A percentile compares a stretch with the other conserved stretches of the same genome.
These are phyloP conservation scores for Yoshiicerus persimilis DNA, from an alignment of 1,140 invertebrate species.

Conservation along the genomic window DNA sequence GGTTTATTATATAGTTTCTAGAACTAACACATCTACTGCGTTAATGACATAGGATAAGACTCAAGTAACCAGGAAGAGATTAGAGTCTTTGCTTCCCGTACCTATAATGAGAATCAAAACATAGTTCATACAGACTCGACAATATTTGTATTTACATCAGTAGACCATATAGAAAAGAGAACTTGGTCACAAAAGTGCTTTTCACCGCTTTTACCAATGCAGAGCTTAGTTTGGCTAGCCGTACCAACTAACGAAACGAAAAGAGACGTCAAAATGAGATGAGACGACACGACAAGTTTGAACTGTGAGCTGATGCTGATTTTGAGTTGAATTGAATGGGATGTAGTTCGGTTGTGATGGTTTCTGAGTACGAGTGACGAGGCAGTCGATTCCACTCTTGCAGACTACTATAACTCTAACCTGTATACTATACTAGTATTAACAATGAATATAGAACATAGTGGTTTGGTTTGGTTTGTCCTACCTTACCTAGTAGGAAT, in stretches of 20 bases:
- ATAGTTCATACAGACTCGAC: no score
- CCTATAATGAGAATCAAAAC: no score
- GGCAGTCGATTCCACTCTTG: not conserved
- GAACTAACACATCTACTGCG: not conserved
- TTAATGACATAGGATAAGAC: not conserved
- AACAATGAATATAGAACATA: not conserved
- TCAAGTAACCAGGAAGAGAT: not conserved
- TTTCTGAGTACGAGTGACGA: not conserved
- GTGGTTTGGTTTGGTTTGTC: no score
- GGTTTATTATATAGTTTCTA: no score
- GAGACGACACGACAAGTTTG: not conserved
- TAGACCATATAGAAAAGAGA: not conserved
- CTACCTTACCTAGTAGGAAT: no score
- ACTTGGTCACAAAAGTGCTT: not conserved
- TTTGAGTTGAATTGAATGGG: constrained; percentile 15
- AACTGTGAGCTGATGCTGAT: constrained; percentile 15
- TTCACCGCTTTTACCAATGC: not conserved
- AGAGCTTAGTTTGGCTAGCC: not conserved
- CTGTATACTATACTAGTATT: not conserved
- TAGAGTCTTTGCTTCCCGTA: not conserved
- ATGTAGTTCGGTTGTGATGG: not conserved
- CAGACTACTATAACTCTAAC: not conserved
- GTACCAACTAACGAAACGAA: not conserved
- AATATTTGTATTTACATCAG: no score
- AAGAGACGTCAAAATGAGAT: not conserved